Percentiles rank a stretch among this genome's conserved stretches.
Evolutionary conservation across 2,113 vertebrate species (phyloP).

Genomic region (Dolichotis patagonum): DNA sequence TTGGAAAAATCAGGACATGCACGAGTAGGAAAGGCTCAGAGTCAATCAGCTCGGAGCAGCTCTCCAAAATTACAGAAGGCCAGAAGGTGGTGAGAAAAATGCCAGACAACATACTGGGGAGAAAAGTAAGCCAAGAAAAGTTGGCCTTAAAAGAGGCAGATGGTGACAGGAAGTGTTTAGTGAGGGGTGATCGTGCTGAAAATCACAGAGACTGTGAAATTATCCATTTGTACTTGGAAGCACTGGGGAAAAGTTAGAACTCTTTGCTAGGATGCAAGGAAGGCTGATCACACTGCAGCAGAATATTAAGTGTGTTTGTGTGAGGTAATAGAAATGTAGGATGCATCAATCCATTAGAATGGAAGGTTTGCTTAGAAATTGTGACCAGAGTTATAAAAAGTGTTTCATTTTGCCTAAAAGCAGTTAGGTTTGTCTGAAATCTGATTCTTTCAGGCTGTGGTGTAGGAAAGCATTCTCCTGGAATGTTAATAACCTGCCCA

Average conservation of each 20-base stretch:
- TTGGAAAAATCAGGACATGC: background rate
- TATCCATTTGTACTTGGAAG: conserved; percentile 69
- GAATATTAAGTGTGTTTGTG: conserved; percentile 82
- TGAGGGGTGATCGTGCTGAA: conserved; percentile 55
- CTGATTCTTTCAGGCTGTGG: conserved; percentile 55
- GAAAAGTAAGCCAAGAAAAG: conserved; percentile 67
- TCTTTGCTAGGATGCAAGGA: conserved; percentile 69
- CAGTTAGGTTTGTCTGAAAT: conserved; percentile 74
- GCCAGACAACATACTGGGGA: conserved; percentile 46
- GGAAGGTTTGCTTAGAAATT: conserved; percentile 77
- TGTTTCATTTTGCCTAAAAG: conserved; percentile 72
- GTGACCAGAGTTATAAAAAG: conserved; percentile 75
- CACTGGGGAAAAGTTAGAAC: conserved; percentile 68
- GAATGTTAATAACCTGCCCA: conserved; percentile 80
- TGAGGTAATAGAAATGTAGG: conserved; percentile 62
- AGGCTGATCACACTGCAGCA: conserved; percentile 58
- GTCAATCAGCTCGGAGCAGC: background rate
- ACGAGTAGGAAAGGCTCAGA: conserved; percentile 22
- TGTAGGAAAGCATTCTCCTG: conserved; percentile 76
- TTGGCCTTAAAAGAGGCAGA: conserved; percentile 72
- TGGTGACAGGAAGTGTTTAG: conserved; percentile 79
- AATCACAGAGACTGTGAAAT: conserved; percentile 69
- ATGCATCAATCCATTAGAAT: conserved; percentile 59
- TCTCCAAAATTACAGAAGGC: conserved; percentile 56
- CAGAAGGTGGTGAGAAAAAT: conserved; percentile 70